phyloP scores from a whole-genome alignment of 2,113 vertebrate genomes.

The Brachypteracias leptosomus region DNA sequence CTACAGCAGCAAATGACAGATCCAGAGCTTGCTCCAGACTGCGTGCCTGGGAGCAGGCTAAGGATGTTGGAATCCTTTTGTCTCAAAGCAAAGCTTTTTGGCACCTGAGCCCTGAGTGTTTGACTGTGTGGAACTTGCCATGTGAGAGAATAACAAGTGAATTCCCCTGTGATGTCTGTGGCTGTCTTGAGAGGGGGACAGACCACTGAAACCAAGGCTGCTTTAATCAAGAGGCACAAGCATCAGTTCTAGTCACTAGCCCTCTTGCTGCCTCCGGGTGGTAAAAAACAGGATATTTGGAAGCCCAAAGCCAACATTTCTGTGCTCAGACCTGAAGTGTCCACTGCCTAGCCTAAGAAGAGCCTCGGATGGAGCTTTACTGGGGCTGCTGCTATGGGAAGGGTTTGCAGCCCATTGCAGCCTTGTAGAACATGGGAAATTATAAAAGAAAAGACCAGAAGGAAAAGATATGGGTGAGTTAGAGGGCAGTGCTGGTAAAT shows the following conservation, averaged over 20 bases:
- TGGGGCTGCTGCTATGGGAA: neutral
- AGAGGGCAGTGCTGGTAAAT: neutral
- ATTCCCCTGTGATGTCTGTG: neutral
- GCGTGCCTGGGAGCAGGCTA: neutral
- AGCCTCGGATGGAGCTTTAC: neutral
- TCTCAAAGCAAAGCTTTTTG: slow-evolving; percentile 18
- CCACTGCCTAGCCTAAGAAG: neutral
- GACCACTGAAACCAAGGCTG: neutral
- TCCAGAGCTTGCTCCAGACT: neutral
- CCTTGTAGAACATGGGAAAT: neutral
- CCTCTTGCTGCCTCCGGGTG: neutral
- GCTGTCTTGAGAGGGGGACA: neutral
- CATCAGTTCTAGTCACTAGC: neutral
- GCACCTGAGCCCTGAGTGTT: slow-evolving; percentile 13
- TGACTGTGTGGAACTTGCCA: neutral
- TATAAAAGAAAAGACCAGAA: neutral
- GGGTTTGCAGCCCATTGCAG: neutral
- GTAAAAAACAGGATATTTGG: neutral
- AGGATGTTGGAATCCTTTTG: neutral
- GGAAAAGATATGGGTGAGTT: neutral
- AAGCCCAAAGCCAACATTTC: neutral
- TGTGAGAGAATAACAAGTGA: neutral
- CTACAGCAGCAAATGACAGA: slow-evolving; percentile 34
- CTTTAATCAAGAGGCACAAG: neutral
- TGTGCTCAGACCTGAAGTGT: neutral